Percentiles rank a stretch among this genome's conserved stretches.
Evolutionary conservation across 2,113 vertebrate genomes (phyloP).

Genomic region (Cichladusa arquata): DNA sequence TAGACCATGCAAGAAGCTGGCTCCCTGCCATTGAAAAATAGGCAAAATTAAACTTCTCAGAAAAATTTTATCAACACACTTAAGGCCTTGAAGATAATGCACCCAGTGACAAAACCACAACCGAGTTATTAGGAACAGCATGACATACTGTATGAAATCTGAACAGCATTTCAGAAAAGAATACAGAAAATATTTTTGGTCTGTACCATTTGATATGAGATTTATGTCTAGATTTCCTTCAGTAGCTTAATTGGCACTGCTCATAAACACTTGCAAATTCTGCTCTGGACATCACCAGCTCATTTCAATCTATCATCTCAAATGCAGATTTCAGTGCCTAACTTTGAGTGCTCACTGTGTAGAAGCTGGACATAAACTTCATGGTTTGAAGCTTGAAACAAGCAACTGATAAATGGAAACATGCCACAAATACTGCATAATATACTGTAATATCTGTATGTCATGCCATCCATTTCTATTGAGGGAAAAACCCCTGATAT

Average conservation of each 20-base stretch:
- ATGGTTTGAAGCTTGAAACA: background rate
- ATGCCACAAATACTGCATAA: background rate
- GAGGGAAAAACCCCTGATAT: background rate
- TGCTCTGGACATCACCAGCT: background rate
- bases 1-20: slow-evolving; percentile 10
- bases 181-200: background rate
- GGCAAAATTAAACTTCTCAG: slow-evolving; percentile 27
- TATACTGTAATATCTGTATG: background rate
- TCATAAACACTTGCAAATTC: background rate
- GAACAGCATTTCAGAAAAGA: background rate
- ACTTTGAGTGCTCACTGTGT: background rate
- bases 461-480: slow-evolving; percentile 21
- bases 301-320: background rate
- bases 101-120: background rate
- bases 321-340: background rate
- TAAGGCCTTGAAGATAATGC: background rate
- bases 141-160: background rate
- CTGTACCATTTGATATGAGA: background rate
- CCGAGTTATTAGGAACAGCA: background rate
- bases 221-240: background rate
- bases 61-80: background rate
- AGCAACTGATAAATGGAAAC: background rate
- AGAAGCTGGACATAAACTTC: background rate
- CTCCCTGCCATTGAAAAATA: slow-evolving; percentile 1
- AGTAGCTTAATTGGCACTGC: background rate